These are phyloP conservation scores for Podilymbus podiceps DNA, from an alignment of 2,113 vertebrate genomes.

Conservation along the genomic window DNA sequence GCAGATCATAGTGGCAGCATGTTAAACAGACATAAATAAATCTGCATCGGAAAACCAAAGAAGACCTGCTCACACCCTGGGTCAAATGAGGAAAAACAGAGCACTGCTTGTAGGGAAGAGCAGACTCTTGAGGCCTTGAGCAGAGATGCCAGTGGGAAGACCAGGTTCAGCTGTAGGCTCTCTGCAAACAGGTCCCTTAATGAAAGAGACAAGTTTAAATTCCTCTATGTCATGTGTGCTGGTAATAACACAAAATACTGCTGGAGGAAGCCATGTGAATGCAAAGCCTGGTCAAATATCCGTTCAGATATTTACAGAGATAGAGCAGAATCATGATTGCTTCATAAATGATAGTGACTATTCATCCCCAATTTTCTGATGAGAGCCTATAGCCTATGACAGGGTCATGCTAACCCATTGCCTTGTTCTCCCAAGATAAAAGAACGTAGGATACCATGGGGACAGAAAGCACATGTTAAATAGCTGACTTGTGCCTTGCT, in stretches of 20 bases:
- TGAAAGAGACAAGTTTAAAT: background rate
- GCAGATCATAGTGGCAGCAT: background rate
- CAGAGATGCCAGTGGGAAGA: background rate
- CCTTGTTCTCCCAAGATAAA: background rate
- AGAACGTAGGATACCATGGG: background rate
- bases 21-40: background rate
- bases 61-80: background rate
- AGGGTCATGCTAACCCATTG: background rate
- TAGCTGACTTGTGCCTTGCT: slow-evolving; percentile 18
- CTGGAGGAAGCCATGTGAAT: background rate
- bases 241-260: background rate
- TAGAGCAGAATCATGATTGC: background rate
- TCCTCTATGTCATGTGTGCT: background rate
- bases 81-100: background rate
- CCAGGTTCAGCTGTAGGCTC: background rate
- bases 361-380: background rate
- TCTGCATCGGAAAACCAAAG: background rate
- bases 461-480: slow-evolving; percentile 26
- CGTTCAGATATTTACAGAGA: background rate
- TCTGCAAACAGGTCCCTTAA: background rate
- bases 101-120: background rate
- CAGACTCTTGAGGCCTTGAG: background rate
- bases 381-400: background rate
- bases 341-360: background rate
- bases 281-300: background rate